phyloP scores from a whole-genome alignment of 2,888 invertebrate species.

The Sepiola atlantica region DNA sequence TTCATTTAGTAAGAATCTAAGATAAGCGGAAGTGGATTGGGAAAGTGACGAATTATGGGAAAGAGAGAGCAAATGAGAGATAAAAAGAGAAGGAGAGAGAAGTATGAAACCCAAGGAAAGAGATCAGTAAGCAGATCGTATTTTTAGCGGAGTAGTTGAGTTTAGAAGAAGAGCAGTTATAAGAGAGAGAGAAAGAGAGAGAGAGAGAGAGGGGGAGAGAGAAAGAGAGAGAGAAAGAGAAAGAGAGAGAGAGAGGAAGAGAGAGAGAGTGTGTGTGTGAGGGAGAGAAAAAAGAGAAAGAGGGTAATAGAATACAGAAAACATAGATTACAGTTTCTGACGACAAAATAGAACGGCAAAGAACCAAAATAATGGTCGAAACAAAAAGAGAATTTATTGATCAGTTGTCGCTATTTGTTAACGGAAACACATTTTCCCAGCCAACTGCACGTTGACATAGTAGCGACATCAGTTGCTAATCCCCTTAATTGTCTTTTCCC shows the following conservation, averaged over 20 bases:
- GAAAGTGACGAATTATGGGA: too few relatives aligned
- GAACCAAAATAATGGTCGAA: neutral
- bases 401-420: neutral
- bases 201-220: neutral
- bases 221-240: neutral
- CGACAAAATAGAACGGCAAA: neutral
- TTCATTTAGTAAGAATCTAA: too few relatives aligned
- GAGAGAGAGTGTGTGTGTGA: neutral
- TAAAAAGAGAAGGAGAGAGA: too few relatives aligned
- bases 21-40: too few relatives aligned
- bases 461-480: conserved; percentile 21
- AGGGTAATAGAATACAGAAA: neutral
- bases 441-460: neutral
- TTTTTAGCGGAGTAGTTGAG: too few relatives aligned
- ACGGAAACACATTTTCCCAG: neutral
- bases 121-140: too few relatives aligned
- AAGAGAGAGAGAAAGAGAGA: neutral
- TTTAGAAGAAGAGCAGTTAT: too few relatives aligned
- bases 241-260: neutral
- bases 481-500: neutral
- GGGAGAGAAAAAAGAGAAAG: neutral
- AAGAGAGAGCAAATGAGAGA: too few relatives aligned
- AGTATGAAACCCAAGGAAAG: too few relatives aligned
- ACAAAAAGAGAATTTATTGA: neutral
- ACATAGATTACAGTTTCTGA: too few relatives aligned